These are phyloP conservation scores for Choristoneura rosaceana DNA, from an alignment of 2,888 invertebrate species.

Conservation along the genomic window DNA sequence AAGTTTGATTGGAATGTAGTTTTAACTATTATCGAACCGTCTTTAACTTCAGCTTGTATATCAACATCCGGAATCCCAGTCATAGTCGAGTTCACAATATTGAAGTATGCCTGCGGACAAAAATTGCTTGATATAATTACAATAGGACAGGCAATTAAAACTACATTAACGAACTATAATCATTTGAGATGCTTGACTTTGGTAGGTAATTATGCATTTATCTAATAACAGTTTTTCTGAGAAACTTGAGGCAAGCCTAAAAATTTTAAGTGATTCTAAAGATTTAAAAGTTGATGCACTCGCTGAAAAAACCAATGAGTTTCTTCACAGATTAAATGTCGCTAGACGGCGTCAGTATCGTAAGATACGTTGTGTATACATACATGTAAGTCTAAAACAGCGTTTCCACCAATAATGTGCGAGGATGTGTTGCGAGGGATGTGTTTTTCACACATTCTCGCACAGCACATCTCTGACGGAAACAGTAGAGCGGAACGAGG, in stretches of 20 bases:
- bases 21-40: conserved; percentile 44
- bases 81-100: conserved; percentile 31
- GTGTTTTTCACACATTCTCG: too few relatives aligned
- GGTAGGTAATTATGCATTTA: not conserved
- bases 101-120: conserved; percentile 44
- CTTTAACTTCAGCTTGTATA: not conserved
- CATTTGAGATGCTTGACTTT: not conserved
- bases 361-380: too few relatives aligned
- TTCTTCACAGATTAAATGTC: too few relatives aligned
- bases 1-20: conserved; percentile 54
- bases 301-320: too few relatives aligned
- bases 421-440: too few relatives aligned
- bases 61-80: not conserved
- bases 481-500: too few relatives aligned
- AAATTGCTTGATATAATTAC: not conserved
- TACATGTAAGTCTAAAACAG: too few relatives aligned
- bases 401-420: too few relatives aligned
- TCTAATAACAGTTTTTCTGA: not conserved
- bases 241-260: not conserved
- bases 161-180: conserved; percentile 25
- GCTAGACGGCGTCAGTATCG: too few relatives aligned
- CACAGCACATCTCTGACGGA: too few relatives aligned
- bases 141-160: conserved; percentile 16
- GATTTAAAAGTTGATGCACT: too few relatives aligned
- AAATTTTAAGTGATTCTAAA: too few relatives aligned